Percentiles rank a stretch among this genome's conserved stretches.
Evolutionary conservation across 2,797 vertebrate genomes (phyloP).

Genomic region (Leuciscus waleckii): DNA sequence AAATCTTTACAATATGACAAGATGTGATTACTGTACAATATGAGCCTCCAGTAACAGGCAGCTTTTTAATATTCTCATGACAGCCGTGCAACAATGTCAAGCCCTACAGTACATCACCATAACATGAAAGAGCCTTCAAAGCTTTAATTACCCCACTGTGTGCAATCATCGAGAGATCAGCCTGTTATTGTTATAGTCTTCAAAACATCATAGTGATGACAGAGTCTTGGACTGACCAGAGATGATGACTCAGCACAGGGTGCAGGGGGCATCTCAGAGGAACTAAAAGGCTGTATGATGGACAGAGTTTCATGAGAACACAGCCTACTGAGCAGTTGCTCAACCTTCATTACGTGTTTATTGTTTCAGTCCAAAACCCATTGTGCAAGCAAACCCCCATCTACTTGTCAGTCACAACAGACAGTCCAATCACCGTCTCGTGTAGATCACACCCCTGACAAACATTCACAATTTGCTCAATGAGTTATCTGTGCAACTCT

Average conservation of each 20-base stretch:
- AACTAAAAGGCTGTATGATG: not conserved
- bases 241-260: conserved; percentile 18
- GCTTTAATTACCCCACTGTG: not conserved
- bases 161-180: conserved; percentile 16
- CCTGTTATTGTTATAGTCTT: conserved; percentile 8
- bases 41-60: not conserved
- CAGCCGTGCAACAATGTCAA: not conserved
- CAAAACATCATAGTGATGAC: conserved; percentile 36
- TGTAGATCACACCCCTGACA: conserved; percentile 33
- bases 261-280: conserved; percentile 31
- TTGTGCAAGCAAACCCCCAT: conserved; percentile 43
- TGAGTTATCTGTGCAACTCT: not conserved
- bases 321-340: conserved; percentile 25
- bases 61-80: not conserved
- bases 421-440: conserved; percentile 33
- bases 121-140: conserved; percentile 11
- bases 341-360: conserved; percentile 47
- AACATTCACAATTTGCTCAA: conserved; percentile 19
- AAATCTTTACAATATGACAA: not conserved
- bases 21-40: not conserved
- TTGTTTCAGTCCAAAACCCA: conserved; percentile 42
- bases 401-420: conserved; percentile 34
- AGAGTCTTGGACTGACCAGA: conserved; percentile 23
- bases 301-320: conserved; percentile 30
- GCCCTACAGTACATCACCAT: not conserved